Conservation (phyloP, 1,140 invertebrate species). For the Zaprionus vittiger region DNA sequence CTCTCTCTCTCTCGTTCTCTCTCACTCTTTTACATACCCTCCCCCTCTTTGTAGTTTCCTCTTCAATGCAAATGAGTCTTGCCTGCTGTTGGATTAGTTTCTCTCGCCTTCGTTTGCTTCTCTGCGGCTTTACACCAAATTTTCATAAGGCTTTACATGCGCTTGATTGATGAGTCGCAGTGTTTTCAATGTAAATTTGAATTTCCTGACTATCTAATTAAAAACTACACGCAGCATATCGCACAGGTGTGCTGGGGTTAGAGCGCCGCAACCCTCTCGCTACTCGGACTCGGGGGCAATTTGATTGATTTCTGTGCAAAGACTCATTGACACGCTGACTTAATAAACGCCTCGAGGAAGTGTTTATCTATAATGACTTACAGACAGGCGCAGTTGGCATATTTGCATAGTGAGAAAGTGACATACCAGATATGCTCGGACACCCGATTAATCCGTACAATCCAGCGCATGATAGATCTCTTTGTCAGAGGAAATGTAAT, state of each 20-base stretch:
- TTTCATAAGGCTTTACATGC: constrained; percentile 17
- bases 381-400: not conserved
- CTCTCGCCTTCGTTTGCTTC: constrained; percentile 35
- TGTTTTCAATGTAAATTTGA: constrained; percentile 35
- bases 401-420: constrained; percentile 3
- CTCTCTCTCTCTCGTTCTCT: not conserved
- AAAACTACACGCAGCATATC: constrained; percentile 26
- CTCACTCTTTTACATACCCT: constrained; percentile 11
- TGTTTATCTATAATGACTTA: not conserved
- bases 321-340: not conserved
- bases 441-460: not conserved
- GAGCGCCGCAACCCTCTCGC: constrained; percentile 1
- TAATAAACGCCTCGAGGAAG: constrained; percentile 8
- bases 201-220: constrained; percentile 51
- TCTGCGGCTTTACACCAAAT: constrained; percentile 49
- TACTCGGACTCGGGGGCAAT: not conserved
- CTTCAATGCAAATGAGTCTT: constrained; percentile 61
- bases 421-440: not conserved
- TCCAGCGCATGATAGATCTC: not conserved
- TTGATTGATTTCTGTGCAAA: constrained; percentile 5
- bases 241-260: constrained; percentile 48
- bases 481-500: not conserved
- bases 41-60: not conserved
- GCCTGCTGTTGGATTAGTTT: constrained; percentile 69
- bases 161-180: constrained; percentile 58